Base-by-base conservation (phyloP, 1,140 invertebrate genomes). In the Oreohelix idahoensis region DNA sequence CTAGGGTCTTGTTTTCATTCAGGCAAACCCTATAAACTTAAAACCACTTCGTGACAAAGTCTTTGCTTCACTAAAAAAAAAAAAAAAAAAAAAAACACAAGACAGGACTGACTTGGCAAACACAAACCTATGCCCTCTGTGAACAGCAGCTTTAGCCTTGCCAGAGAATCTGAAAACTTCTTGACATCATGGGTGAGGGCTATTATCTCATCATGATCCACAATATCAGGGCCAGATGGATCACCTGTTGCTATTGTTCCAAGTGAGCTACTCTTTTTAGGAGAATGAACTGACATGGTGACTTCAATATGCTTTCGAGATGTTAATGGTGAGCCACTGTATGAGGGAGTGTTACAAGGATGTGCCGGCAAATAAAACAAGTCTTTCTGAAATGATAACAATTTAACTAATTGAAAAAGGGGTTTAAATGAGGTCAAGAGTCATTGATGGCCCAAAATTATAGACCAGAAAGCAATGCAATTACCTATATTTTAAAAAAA, bases 141-240 rank as follows among this genome's bases (percentile, higher is more conserved):
- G 86, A 94, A 93, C 32, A 93, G 90, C 63, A 89, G 86, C 84
- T 93, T 92, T 0, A 94, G 91, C 81, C 91, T 93, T 35, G 91
- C 91, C 0, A 94, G 90, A 11, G 93, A 92, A 84, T 94, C 94
- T 82, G 94, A 94, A 87, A 94, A 94, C 42, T 88, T 90, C 75
- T 93, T 91, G 66, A 94, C 94, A 86, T 94, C 91, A 35, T 94
- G 93, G 0, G 94, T 94, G 26, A 94, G 90, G n/a, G 91, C 91
- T 26, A 93, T 90, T 51, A 94, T 94, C 83, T 94, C 94, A 85
- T 94, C 93, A 79, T 94, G 93, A 85, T 94, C 93, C 45, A 93
- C 91, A 38, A 93, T 85, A 35, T 82, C 69, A 29, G 81, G 73
- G 71, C 83, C 81, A 35, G 77, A 69, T 38, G 75, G 63, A n/a